phyloP scores from a whole-genome alignment of 2,888 invertebrate species.

The Ernsta delagoae region DNA sequence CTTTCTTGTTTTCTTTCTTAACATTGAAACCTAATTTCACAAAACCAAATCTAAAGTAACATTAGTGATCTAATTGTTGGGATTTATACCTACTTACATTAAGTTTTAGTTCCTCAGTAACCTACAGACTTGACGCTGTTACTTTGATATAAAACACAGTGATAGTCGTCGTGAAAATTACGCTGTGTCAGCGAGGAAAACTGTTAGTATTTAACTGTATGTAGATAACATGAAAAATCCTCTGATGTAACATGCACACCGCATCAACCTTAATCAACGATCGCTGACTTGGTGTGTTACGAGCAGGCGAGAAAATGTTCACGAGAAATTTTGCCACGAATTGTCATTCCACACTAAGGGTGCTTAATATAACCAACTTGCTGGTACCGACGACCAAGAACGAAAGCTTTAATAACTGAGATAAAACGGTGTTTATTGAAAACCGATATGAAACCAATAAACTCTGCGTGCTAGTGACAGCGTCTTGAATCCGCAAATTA shows the following conservation, averaged over 20 bases:
- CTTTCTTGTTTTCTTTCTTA: too few relatives aligned
- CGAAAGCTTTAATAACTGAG: conserved; percentile 40
- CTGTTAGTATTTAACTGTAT: too few relatives aligned
- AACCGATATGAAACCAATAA: conserved; percentile 52
- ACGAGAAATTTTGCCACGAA: conserved; percentile 4
- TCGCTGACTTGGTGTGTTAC: conserved; percentile 1
- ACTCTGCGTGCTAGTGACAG: conserved; percentile 32
- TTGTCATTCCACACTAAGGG: conserved; percentile 4
- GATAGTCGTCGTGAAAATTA: too few relatives aligned
- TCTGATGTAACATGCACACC: background rate
- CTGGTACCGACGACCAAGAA: conserved; percentile 29
- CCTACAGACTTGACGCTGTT: too few relatives aligned
- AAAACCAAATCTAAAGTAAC: too few relatives aligned
- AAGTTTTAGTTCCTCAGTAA: too few relatives aligned
- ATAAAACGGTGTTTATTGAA: conserved; percentile 61
- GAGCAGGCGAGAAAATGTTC: conserved; percentile 10
- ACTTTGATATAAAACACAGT: too few relatives aligned
- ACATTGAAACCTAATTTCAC: too few relatives aligned
- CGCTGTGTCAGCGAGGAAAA: too few relatives aligned
- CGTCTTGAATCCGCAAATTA: background rate
- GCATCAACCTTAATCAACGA: conserved; percentile 8
- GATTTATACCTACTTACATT: too few relatives aligned
- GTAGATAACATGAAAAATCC: too few relatives aligned
- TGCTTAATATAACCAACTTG: conserved; percentile 27
- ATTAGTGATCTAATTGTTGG: too few relatives aligned